These are phyloP conservation scores for Tetramorium alpestre DNA, from an alignment of 1,140 invertebrate genomes.

Conservation along the genomic window DNA sequence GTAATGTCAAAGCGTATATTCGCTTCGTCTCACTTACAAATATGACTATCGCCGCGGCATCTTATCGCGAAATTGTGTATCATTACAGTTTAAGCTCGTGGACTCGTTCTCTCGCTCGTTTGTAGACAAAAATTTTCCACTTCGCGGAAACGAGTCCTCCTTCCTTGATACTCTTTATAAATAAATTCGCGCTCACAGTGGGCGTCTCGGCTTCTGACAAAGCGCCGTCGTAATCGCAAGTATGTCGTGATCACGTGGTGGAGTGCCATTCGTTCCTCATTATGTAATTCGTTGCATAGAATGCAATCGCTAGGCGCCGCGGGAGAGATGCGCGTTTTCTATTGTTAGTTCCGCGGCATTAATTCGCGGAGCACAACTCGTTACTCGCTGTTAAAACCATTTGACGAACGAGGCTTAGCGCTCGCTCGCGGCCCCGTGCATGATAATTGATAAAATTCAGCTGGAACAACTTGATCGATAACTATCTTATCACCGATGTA, in stretches of 20 bases:
- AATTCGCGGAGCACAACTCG: constrained; percentile 24
- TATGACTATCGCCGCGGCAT: neutral
- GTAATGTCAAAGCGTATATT: neutral
- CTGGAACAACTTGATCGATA: constrained; percentile 31
- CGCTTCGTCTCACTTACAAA: neutral
- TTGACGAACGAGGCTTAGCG: neutral
- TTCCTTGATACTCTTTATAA: neutral
- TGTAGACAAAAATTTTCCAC: neutral
- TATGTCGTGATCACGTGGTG: neutral
- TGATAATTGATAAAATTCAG: constrained; percentile 49
- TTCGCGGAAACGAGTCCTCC: neutral
- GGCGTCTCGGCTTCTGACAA: neutral
- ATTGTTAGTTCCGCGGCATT: constrained; percentile 32
- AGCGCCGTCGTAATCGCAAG: neutral
- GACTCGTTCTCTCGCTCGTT: neutral
- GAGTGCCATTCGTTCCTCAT: constrained; percentile 36
- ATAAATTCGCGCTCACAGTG: constrained; percentile 20
- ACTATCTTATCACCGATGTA: neutral
- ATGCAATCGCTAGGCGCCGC: neutral
- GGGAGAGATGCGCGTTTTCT: constrained; percentile 4
- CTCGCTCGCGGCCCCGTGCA: neutral
- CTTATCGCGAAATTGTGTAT: constrained; percentile 57
- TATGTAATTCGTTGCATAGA: constrained; percentile 41
- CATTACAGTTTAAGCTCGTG: constrained; percentile 22
- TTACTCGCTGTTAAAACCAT: constrained; percentile 1